phyloP scores from a whole-genome alignment of 35 echinoderm and acorn worm genomes.

The Acanthaster planci region DNA sequence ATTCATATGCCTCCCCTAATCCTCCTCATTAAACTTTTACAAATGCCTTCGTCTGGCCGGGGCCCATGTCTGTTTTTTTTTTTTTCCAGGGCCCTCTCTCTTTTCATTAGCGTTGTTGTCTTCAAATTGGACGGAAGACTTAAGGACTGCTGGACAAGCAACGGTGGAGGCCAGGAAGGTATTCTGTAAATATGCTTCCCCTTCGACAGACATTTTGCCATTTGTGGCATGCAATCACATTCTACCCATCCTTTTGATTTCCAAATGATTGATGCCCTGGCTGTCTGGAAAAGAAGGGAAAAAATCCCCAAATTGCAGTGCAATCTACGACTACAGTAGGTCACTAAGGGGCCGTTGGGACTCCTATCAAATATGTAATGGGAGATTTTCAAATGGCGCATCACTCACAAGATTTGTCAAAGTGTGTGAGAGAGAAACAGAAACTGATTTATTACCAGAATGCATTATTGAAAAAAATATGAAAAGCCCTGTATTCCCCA shows the following conservation, averaged over 20 bases:
- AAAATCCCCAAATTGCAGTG: no score
- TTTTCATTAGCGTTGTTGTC: no score
- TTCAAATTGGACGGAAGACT: no score
- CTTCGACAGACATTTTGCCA: no score
- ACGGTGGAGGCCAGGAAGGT: no score
- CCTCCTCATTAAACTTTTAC: constrained; percentile 3
- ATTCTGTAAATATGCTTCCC: no score
- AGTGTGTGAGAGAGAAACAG: neutral
- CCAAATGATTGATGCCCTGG: neutral
- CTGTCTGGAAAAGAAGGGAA: no score
- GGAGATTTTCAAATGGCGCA: constrained; percentile 2
- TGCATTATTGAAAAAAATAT: neutral
- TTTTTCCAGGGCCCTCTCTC: no score
- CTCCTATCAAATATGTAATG: constrained; percentile 21
- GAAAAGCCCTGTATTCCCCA: neutral
- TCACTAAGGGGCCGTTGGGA: constrained; percentile 1
- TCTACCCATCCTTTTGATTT: no score
- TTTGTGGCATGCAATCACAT: no score
- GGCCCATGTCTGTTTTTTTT: no score
- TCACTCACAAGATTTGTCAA: constrained; percentile 2
- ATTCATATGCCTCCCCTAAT: constrained; percentile 11
- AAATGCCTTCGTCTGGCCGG: neutral
- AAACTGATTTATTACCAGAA: neutral
- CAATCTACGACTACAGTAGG: neutral
- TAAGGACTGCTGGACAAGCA: no score